Percentiles rank a stretch among this genome's conserved stretches.
Evolutionary conservation across 2,113 vertebrate genomes (phyloP).

Genomic region (Furnarius figulus): DNA sequence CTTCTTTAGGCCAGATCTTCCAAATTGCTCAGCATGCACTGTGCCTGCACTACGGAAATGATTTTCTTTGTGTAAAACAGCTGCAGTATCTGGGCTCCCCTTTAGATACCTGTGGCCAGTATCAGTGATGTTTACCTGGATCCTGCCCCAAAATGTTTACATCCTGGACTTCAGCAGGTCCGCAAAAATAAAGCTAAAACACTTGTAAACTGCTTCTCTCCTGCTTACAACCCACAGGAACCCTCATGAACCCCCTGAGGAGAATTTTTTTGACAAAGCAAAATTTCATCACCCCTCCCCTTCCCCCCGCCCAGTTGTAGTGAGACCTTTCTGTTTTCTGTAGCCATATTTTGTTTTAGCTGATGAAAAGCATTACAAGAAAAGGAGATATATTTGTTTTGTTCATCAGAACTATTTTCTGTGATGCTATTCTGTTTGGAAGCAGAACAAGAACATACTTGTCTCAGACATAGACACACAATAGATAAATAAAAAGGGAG

Average conservation of each 20-base stretch:
- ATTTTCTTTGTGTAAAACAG: neutral
- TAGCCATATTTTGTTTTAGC: neutral
- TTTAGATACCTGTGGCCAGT: neutral
- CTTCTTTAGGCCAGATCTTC: neutral
- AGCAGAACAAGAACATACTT: slow-evolving; percentile 6
- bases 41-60: neutral
- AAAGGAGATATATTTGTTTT: neutral
- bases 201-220: neutral
- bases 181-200: neutral
- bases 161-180: neutral
- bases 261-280: neutral
- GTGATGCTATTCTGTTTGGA: neutral
- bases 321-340: neutral
- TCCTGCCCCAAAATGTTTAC: neutral
- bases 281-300: neutral
- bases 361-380: neutral
- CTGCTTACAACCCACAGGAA: neutral
- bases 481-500: neutral
- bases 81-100: neutral
- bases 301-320: neutral
- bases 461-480: neutral
- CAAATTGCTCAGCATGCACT: neutral
- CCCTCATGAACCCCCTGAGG: neutral
- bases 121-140: neutral
- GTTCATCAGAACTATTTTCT: neutral